Conservation (phyloP, 2,888 invertebrate genomes). For the Eristalis pertinax region DNA sequence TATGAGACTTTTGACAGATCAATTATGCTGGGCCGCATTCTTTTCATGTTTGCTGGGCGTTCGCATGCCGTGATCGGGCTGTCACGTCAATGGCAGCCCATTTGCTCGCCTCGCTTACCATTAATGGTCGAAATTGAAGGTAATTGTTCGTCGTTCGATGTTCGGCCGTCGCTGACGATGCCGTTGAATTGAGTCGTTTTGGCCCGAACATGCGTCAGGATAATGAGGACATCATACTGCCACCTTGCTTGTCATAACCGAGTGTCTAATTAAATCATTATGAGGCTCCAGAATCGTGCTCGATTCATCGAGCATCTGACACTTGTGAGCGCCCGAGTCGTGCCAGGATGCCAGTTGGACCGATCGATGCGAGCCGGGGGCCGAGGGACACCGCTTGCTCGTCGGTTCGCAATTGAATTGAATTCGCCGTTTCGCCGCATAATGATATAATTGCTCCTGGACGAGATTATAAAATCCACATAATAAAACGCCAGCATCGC, state of each 20-base stretch:
- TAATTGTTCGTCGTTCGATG: slow-evolving; percentile 66
- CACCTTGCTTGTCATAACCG: slow-evolving; percentile 66
- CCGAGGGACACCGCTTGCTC: background rate
- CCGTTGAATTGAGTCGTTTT: slow-evolving; percentile 65
- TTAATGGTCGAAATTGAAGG: slow-evolving; percentile 66
- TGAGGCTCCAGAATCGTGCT: slow-evolving; percentile 4
- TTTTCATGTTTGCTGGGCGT: slow-evolving; percentile 2
- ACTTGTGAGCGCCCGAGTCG: background rate
- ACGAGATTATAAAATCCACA: slow-evolving; percentile 68
- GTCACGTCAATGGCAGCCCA: slow-evolving; percentile 68
- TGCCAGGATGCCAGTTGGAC: slow-evolving; percentile 33
- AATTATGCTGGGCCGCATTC: slow-evolving; percentile 56
- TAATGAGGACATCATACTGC: slow-evolving; percentile 69
- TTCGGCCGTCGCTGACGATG: background rate
- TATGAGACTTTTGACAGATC: slow-evolving; percentile 71
- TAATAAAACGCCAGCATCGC: slow-evolving; percentile 60
- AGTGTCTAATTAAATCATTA: slow-evolving; percentile 71
- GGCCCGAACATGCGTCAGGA: slow-evolving; percentile 46
- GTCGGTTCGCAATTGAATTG: background rate
- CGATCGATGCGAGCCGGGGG: background rate
- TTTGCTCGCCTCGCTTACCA: slow-evolving; percentile 59
- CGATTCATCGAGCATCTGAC: slow-evolving; percentile 9
- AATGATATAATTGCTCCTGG: slow-evolving; percentile 59
- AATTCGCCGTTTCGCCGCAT: background rate
- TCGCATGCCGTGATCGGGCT: slow-evolving; percentile 59